These are phyloP conservation scores for Amiota communis DNA, from an alignment of 2,888 invertebrate species.

Conservation along the genomic window DNA sequence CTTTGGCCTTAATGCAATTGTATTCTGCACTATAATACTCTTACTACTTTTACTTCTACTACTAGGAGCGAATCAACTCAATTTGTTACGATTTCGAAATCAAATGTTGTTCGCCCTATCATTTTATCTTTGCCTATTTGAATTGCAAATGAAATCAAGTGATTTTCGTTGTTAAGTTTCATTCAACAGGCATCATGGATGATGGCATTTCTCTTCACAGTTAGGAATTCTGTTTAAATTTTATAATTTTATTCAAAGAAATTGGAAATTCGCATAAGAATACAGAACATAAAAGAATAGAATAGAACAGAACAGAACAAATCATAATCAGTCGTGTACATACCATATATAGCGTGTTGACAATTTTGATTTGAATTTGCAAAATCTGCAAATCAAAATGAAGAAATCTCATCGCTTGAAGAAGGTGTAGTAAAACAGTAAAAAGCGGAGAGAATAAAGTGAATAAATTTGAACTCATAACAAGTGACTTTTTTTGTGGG, in stretches of 20 bases:
- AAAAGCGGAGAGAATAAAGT: neutral
- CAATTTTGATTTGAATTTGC: slow-evolving; percentile 20
- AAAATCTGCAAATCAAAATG: neutral
- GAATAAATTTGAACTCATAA: slow-evolving; percentile 8
- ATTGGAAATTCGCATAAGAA: no score
- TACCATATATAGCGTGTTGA: slow-evolving; percentile 4
- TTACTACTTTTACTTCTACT: neutral
- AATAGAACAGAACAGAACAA: neutral
- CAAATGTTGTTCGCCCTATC: neutral
- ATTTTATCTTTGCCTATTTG: neutral
- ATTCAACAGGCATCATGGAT: no score
- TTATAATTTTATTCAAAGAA: no score
- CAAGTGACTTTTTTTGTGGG: neutral
- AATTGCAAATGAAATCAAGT: slow-evolving; percentile 1
- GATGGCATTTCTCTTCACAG: no score
- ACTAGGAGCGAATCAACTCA: neutral
- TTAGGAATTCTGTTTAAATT: no score
- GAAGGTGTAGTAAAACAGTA: neutral
- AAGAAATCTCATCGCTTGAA: neutral
- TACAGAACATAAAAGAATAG: no score
- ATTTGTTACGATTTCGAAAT: neutral
- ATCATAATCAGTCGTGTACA: slow-evolving; percentile 1
- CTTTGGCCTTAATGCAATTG: neutral
- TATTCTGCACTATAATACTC: neutral
- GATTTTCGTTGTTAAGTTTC: no score